phyloP scores from a whole-genome alignment of 2,888 invertebrate species.

The Brachypterus glaber region DNA sequence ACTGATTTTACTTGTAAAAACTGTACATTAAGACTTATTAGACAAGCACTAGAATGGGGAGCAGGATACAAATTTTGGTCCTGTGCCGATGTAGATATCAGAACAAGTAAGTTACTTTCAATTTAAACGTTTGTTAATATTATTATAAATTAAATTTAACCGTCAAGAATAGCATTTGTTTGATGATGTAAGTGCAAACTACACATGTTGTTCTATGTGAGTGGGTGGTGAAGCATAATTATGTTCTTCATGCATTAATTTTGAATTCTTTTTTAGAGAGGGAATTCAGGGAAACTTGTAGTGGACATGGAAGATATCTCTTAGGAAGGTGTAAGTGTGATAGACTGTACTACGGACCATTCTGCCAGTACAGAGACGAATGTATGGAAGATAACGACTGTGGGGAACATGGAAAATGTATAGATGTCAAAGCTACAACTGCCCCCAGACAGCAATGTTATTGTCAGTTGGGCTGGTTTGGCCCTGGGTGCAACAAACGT shows the following conservation, averaged over 20 bases:
- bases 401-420: conserved; percentile 74
- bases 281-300: conserved; percentile 74
- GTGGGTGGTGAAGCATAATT: too few species aligned
- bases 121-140: too few species aligned
- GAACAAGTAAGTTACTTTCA: conserved; percentile 52
- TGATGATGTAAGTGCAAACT: too few species aligned
- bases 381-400: conserved; percentile 80
- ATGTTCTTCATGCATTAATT: too few species aligned
- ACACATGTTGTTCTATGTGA: too few species aligned
- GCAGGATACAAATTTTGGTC: conserved; percentile 86
- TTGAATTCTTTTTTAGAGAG: conserved; percentile 46
- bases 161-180: too few species aligned
- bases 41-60: conserved; percentile 86
- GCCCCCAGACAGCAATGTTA: conserved; percentile 79
- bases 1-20: conserved; percentile 73
- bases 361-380: conserved; percentile 84
- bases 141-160: too few species aligned
- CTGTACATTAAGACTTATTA: conserved; percentile 79
- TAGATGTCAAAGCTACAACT: conserved; percentile 70
- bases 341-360: conserved; percentile 67
- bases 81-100: conserved; percentile 87
- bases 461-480: conserved; percentile 83
- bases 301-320: conserved; percentile 72
- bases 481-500: conserved; percentile 76
- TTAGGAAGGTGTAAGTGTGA: conserved; percentile 73